Evolutionary conservation across 2,113 vertebrate genomes (phyloP).

Genomic region (Actenoides lindsayi): DNA sequence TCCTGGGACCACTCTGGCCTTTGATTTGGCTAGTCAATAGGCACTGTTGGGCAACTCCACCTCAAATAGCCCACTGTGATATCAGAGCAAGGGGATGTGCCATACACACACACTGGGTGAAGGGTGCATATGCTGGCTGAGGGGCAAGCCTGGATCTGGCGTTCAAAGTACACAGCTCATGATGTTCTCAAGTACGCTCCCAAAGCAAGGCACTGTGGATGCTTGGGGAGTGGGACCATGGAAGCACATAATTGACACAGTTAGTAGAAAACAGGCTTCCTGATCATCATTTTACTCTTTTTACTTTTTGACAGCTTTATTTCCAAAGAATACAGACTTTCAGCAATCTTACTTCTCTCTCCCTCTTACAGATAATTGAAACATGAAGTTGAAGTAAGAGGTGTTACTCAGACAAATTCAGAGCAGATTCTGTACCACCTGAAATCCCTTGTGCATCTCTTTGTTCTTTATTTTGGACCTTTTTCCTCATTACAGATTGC

Average conservation of each 20-base stretch:
- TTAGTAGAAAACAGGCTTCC: neutral
- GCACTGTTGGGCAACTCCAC: neutral
- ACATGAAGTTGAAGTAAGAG: neutral
- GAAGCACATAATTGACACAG: neutral
- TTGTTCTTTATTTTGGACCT: neutral
- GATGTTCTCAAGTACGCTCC: neutral
- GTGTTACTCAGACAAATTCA: neutral
- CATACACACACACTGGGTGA: neutral
- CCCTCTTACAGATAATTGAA: neutral
- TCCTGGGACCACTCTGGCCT: neutral
- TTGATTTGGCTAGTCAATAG: fast-evolving
- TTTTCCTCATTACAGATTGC: neutral
- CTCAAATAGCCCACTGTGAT: neutral
- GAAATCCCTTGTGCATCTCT: neutral
- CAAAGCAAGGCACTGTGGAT: neutral
- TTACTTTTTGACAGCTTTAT: neutral
- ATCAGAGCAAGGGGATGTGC: neutral
- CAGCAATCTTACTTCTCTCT: neutral
- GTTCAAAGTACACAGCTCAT: neutral
- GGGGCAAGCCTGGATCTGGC: neutral
- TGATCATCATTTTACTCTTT: neutral
- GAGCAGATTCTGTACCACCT: neutral
- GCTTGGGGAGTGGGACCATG: fast-evolving
- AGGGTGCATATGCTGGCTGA: fast-evolving
- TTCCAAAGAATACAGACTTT: neutral